Conservation (phyloP, 2,113 vertebrate species). For the Apteryx mantelli region DNA sequence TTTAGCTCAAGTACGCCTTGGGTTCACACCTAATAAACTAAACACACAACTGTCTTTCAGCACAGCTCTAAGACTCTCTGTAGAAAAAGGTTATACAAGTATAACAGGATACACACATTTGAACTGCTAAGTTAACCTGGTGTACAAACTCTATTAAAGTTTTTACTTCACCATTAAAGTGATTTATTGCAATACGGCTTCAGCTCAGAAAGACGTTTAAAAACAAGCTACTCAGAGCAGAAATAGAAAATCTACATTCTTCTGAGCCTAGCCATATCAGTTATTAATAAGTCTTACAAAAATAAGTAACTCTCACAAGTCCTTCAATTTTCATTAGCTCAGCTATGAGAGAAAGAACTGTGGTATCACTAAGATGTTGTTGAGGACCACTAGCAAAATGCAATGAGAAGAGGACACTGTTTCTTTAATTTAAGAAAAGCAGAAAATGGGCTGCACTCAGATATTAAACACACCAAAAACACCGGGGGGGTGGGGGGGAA, state of each 20-base stretch:
- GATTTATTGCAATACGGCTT: background rate
- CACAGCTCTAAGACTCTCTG: background rate
- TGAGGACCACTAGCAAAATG: background rate
- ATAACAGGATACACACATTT: fast-evolving
- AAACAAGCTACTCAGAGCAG: background rate
- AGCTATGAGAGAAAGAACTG: background rate
- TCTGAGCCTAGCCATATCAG: background rate
- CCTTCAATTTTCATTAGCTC: background rate
- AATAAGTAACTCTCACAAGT: background rate
- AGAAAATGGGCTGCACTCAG: background rate
- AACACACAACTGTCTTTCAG: background rate
- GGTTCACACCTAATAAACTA: background rate
- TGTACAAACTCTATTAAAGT: fast-evolving
- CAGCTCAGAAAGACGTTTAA: background rate
- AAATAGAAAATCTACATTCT: background rate
- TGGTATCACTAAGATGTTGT: background rate
- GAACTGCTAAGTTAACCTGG: background rate
- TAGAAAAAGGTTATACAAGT: fast-evolving
- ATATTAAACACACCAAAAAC: background rate
- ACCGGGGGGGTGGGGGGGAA: fast-evolving
- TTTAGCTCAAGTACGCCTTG: background rate
- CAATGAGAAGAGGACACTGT: background rate
- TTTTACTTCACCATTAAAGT: background rate
- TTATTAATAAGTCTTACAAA: background rate
- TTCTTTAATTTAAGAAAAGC: background rate